A percentile compares a stretch with the other conserved stretches of the same genome.
Conservation (phyloP, 2,797 vertebrate species). For the Margarornis squamiger region DNA sequence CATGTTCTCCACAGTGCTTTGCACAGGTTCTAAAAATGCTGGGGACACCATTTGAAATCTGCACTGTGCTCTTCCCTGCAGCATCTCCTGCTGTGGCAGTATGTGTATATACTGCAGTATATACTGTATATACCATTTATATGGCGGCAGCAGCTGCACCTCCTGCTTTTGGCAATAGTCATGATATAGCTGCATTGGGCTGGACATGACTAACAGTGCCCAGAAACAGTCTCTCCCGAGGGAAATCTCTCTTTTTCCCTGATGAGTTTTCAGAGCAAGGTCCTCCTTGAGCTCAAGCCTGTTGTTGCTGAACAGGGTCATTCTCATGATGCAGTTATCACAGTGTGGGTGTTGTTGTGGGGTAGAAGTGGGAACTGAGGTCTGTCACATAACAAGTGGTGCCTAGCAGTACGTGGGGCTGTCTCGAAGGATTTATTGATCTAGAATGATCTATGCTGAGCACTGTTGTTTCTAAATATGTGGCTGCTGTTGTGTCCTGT, state of each 20-base stretch:
- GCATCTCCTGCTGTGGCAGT: neutral
- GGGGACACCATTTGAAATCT: neutral
- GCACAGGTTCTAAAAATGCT: neutral
- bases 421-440: neutral
- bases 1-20: accelerated
- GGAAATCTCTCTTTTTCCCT: neutral
- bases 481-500: neutral
- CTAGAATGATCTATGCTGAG: neutral
- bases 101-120: neutral
- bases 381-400: neutral
- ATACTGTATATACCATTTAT: neutral
- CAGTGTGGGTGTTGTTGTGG: neutral
- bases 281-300: accelerated
- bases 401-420: neutral
- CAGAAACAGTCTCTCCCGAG: neutral
- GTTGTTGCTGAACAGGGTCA: neutral
- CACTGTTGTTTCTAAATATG: neutral
- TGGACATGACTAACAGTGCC: neutral
- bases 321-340: neutral
- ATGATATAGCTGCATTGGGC: neutral
- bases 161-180: neutral
- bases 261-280: neutral
- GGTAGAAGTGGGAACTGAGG: neutral
- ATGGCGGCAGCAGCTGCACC: neutral
- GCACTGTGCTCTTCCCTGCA: neutral